These are phyloP conservation scores for Siniperca undulata DNA, from an alignment of 2,797 vertebrate species.

Conservation along the genomic window DNA sequence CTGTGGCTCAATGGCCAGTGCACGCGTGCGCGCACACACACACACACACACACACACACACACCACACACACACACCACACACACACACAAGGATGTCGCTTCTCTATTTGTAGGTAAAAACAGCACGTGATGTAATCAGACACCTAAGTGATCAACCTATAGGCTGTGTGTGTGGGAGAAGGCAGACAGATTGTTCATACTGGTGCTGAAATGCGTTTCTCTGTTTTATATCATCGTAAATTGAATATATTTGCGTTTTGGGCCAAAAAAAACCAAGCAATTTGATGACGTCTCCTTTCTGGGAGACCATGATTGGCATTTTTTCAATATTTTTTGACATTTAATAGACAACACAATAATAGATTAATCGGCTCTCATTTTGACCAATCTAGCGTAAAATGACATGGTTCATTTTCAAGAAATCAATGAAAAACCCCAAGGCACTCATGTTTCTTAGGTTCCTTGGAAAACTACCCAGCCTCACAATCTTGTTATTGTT, in stretches of 20 bases:
- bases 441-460: background rate
- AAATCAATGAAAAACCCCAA: background rate
- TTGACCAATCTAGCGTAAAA: background rate
- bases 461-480: background rate
- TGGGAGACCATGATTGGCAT: background rate
- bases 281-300: background rate
- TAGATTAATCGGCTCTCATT: background rate
- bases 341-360: background rate
- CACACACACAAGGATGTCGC: conserved; percentile 8
- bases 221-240: background rate
- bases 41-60: conserved; percentile 27
- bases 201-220: background rate
- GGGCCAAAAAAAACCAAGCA: background rate
- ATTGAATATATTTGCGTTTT: background rate
- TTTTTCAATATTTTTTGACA: background rate
- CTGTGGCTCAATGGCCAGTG: conserved; percentile 64
- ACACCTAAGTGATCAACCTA: conserved; percentile 8
- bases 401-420: background rate
- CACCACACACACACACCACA: conserved; percentile 32
- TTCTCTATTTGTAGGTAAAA: conserved; percentile 47
- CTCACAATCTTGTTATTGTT: background rate
- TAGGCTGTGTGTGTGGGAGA: background rate
- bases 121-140: conserved; percentile 34
- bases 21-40: conserved; percentile 8
- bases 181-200: background rate